Percentiles rank a stretch among this genome's conserved stretches.
phyloP scores from a whole-genome alignment of 2,888 invertebrate genomes.

The Ochlodes sylvanus region DNA sequence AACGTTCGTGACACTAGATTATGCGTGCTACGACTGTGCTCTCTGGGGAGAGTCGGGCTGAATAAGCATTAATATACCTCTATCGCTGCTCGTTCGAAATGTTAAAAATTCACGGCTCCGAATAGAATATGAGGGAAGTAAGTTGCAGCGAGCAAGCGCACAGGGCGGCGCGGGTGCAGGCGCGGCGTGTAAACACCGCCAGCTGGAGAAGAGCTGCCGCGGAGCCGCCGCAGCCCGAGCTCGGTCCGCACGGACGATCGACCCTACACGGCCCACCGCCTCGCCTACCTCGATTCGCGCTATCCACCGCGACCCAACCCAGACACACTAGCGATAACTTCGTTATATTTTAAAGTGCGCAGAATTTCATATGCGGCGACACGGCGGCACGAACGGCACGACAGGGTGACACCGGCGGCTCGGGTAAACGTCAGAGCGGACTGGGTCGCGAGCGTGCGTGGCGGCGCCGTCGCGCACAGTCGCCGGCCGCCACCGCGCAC shows the following conservation, averaged over 20 bases:
- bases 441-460: conserved; percentile 82
- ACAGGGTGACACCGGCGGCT: conserved; percentile 73
- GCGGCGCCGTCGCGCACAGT: conserved; percentile 75
- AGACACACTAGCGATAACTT: conserved; percentile 49
- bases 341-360: conserved; percentile 64
- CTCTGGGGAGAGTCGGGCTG: conserved; percentile 70
- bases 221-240: conserved; percentile 51
- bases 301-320: conserved; percentile 46
- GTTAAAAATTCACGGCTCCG: conserved; percentile 80
- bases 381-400: conserved; percentile 60
- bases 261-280: conserved; percentile 44
- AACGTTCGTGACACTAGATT: conserved; percentile 73
- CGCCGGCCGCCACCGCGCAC: conserved; percentile 59
- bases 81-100: conserved; percentile 73
- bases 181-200: conserved; percentile 79
- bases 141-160: conserved; percentile 68
- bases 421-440: conserved; percentile 80
- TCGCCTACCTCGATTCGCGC: conserved; percentile 50
- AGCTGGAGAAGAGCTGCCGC: conserved; percentile 63
- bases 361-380: conserved; percentile 64
- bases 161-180: conserved; percentile 63
- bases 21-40: conserved; percentile 76
- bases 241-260: conserved; percentile 49
- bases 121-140: conserved; percentile 79
- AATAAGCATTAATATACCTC: conserved; percentile 81